phyloP scores from a whole-genome alignment of 1,140 invertebrate genomes.

The Drosophila kanapiae region DNA sequence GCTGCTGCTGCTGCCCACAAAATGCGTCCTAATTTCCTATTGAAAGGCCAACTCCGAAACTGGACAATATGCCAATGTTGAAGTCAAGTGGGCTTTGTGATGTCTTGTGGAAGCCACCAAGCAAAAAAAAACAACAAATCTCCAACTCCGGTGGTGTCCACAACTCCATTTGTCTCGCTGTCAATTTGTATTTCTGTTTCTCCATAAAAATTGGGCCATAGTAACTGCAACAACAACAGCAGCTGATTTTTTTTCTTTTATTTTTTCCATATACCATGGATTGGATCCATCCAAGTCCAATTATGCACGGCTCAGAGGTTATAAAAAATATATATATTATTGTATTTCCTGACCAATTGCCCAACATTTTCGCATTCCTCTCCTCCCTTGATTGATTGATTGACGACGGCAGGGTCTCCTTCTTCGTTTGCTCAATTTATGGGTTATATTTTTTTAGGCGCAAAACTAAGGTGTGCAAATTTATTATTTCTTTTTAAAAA shows the following conservation, averaged over 20 bases:
- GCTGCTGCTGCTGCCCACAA: slow-evolving; percentile 34
- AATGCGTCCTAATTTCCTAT: slow-evolving; percentile 51
- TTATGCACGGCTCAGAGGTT: slow-evolving; percentile 49
- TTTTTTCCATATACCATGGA: slow-evolving; percentile 19
- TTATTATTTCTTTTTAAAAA: background rate
- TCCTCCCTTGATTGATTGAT: slow-evolving; percentile 33
- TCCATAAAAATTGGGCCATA: slow-evolving; percentile 51
- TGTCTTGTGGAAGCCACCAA: slow-evolving; percentile 36
- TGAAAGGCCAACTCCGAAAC: slow-evolving; percentile 45
- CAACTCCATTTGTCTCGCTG: slow-evolving; percentile 57
- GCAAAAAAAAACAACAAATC: slow-evolving; percentile 33
- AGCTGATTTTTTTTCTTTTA: slow-evolving; percentile 4
- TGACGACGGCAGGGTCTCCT: slow-evolving; percentile 11
- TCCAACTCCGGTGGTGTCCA: slow-evolving; percentile 43
- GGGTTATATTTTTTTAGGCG: slow-evolving; percentile 14
- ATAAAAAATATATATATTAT: slow-evolving; percentile 18
- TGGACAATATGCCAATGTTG: slow-evolving; percentile 48
- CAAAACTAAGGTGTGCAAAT: background rate
- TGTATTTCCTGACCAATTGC: slow-evolving; percentile 40
- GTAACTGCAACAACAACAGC: slow-evolving; percentile 12
- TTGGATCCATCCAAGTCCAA: slow-evolving; percentile 50
- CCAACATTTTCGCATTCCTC: slow-evolving; percentile 46
- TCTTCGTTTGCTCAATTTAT: slow-evolving; percentile 6
- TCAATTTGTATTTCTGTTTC: slow-evolving; percentile 47
- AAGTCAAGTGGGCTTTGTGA: slow-evolving; percentile 50